phyloP scores from a whole-genome alignment of 2,888 invertebrate species.

The Syrista parreyssii region DNA sequence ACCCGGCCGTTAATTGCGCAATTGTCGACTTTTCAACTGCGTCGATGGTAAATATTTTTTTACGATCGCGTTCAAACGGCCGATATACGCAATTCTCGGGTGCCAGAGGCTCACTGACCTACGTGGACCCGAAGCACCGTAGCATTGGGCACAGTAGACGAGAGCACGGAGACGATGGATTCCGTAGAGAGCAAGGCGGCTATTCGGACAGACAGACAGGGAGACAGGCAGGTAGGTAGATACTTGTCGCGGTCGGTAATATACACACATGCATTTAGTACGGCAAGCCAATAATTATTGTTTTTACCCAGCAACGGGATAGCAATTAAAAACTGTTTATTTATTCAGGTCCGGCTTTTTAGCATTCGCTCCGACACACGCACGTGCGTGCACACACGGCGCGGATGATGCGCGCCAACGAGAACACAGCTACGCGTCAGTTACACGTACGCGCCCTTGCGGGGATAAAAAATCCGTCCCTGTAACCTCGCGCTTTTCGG shows the following conservation, averaged over 20 bases:
- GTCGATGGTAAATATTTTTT: too few species aligned
- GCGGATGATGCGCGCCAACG: constrained; percentile 19
- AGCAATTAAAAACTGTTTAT: constrained; percentile 66
- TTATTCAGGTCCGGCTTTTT: constrained; percentile 64
- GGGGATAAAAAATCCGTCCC: constrained; percentile 37
- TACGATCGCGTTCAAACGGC: too few species aligned
- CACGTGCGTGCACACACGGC: constrained; percentile 19
- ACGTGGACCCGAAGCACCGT: too few species aligned
- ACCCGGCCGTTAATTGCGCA: too few species aligned
- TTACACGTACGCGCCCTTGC: constrained; percentile 10
- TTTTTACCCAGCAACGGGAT: constrained; percentile 61
- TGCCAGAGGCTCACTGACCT: too few species aligned
- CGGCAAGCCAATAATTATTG: constrained; percentile 63
- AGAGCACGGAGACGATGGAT: background rate
- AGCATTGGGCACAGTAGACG: too few species aligned
- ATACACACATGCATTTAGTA: constrained; percentile 34
- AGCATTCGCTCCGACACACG: constrained; percentile 49
- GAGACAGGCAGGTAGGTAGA: constrained; percentile 25
- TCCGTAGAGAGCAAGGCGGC: background rate
- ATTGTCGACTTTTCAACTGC: too few species aligned
- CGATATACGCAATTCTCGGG: too few species aligned
- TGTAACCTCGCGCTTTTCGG: background rate
- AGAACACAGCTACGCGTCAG: background rate
- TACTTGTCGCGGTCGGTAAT: constrained; percentile 48
- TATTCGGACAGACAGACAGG: constrained; percentile 10